phyloP scores from a whole-genome alignment of 2,113 vertebrate species.

The Parus major region DNA sequence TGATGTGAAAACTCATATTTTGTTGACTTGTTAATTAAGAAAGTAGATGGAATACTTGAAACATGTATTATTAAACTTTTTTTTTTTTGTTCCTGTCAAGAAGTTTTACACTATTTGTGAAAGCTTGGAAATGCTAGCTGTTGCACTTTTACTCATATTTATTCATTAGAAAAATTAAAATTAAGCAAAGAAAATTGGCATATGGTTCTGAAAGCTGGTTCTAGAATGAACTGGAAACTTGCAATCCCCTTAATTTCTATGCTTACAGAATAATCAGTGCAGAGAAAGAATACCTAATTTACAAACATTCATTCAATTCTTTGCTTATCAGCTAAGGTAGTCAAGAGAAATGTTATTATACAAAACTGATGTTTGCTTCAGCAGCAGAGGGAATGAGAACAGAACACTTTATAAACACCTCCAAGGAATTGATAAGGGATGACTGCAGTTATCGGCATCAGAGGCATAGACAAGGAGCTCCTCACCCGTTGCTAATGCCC shows the following conservation, averaged over 20 bases:
- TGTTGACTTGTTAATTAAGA: background rate
- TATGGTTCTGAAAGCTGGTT: background rate
- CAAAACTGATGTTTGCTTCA: background rate
- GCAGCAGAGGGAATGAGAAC: background rate
- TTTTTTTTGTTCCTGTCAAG: background rate
- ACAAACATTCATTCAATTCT: background rate
- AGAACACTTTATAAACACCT: slow-evolving; percentile 1
- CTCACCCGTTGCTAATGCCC: background rate
- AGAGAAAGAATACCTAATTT: background rate
- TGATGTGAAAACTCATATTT: background rate
- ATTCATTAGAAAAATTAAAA: background rate
- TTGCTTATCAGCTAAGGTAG: background rate
- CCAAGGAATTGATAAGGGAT: background rate
- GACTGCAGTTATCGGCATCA: background rate
- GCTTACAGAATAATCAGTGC: background rate
- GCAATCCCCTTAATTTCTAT: background rate
- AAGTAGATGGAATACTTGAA: background rate
- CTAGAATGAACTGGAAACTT: background rate
- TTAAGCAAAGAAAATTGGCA: background rate
- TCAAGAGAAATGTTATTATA: background rate
- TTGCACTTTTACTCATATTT: background rate
- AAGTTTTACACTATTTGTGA: background rate
- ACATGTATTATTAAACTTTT: background rate
- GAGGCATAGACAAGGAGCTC: background rate
- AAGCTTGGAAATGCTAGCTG: background rate